Conservation (phyloP, 2,888 invertebrate genomes). For the Leptinotarsa rubiginosa region DNA sequence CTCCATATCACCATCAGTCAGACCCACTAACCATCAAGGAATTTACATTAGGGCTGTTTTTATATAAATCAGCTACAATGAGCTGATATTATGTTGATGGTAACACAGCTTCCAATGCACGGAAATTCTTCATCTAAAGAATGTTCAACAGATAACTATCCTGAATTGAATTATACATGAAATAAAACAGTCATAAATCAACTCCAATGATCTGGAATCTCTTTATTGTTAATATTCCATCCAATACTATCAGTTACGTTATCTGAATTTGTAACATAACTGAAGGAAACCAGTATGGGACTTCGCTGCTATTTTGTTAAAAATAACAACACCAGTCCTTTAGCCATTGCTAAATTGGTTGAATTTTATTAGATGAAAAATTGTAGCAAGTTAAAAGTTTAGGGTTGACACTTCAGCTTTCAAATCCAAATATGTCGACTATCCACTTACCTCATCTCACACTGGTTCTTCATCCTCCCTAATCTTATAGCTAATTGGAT, state of each 20-base stretch:
- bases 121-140: not conserved
- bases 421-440: not conserved
- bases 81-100: too few species aligned
- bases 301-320: too few species aligned
- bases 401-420: not conserved
- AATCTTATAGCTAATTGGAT: slow-evolving; percentile 5
- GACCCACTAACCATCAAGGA: too few species aligned
- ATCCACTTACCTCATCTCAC: slow-evolving; percentile 12
- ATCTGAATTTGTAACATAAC: not conserved
- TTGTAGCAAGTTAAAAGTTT: not conserved
- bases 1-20: too few species aligned
- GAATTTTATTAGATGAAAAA: not conserved
- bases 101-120: not conserved
- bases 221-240: not conserved
- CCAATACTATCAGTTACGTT: not conserved
- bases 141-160: not conserved
- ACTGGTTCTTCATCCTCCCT: not conserved
- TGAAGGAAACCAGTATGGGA: not conserved
- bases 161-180: not conserved
- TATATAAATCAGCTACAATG: too few species aligned
- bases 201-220: not conserved
- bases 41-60: too few species aligned
- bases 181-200: not conserved
- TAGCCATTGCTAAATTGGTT: not conserved
- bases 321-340: too few species aligned